phyloP scores from a whole-genome alignment of 2,888 invertebrate species.

The Agriotes lineatus region DNA sequence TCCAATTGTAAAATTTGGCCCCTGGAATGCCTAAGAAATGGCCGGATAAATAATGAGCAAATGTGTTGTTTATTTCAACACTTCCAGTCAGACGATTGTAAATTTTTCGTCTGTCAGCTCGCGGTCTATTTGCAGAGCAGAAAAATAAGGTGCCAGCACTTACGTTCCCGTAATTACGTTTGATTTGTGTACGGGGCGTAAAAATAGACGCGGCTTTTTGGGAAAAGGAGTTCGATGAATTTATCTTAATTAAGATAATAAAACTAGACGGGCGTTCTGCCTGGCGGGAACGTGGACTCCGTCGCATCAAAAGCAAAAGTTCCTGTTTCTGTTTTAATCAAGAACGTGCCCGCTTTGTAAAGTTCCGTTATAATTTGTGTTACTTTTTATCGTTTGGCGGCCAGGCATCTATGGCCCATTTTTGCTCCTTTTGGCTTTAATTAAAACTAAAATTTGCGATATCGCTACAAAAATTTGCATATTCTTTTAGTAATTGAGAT shows the following conservation, averaged over 20 bases:
- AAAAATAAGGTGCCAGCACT: slow-evolving; percentile 35
- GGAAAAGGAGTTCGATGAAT: slow-evolving; percentile 22
- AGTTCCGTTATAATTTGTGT: slow-evolving; percentile 17
- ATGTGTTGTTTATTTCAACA: slow-evolving; percentile 36
- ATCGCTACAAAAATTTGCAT: no score
- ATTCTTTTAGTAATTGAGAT: no score
- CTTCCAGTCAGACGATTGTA: slow-evolving; percentile 36
- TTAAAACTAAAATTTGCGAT: no score
- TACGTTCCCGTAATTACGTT: slow-evolving; percentile 32
- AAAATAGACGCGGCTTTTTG: slow-evolving; percentile 21
- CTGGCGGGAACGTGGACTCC: not conserved
- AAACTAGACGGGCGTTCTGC: not conserved
- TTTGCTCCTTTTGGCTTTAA: not conserved
- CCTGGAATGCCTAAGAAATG: slow-evolving; percentile 27
- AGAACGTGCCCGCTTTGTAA: slow-evolving; percentile 21
- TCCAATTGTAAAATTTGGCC: slow-evolving; percentile 14
- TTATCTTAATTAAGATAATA: slow-evolving; percentile 30
- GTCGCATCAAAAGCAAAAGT: slow-evolving; percentile 7
- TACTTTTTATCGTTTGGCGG: not conserved
- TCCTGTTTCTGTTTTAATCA: slow-evolving; percentile 19
- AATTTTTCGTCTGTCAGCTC: slow-evolving; percentile 36
- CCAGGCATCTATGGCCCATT: not conserved
- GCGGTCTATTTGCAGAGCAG: slow-evolving; percentile 39
- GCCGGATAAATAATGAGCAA: slow-evolving; percentile 35
- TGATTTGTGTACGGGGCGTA: slow-evolving; percentile 31